These are phyloP conservation scores for Clupea harengus DNA, from an alignment of 2,113 vertebrate species.

Conservation along the genomic window DNA sequence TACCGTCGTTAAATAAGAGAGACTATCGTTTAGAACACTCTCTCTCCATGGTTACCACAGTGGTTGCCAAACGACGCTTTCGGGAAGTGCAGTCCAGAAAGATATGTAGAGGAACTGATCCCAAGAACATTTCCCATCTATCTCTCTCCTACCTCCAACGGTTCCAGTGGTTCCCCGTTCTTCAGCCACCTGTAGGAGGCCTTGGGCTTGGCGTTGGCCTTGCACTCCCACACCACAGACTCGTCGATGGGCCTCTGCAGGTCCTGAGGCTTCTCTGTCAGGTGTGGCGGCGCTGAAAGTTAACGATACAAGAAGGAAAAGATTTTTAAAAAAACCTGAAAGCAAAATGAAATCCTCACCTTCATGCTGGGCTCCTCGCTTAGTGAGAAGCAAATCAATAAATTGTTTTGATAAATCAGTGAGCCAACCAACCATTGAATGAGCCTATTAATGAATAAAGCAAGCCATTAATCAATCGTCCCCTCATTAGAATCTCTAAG, in stretches of 20 bases:
- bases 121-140: too few relatives aligned
- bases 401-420: conserved; percentile 53
- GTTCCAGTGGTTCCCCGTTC: conserved; percentile 82
- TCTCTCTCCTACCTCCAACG: conserved; percentile 60
- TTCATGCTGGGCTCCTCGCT: conserved; percentile 4
- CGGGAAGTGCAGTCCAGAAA: too few relatives aligned
- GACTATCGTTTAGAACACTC: too few relatives aligned
- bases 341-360: conserved; percentile 39
- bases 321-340: conserved; percentile 34
- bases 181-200: conserved; percentile 91
- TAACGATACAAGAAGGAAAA: conserved; percentile 28
- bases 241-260: conserved; percentile 84
- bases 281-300: conserved; percentile 81
- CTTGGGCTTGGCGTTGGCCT: conserved; percentile 85
- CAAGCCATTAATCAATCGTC: conserved; percentile 58
- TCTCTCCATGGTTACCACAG: too few relatives aligned
- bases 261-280: conserved; percentile 83
- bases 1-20: too few relatives aligned
- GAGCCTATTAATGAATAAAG: conserved; percentile 57
- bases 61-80: too few relatives aligned
- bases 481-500: conserved; percentile 55
- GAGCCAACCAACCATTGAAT: conserved; percentile 53
- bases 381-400: conserved; percentile 37
- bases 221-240: conserved; percentile 86
- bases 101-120: too few relatives aligned